Evolutionary conservation across 1,140 invertebrate species (phyloP).

Genomic region (Musca domestica): DNA sequence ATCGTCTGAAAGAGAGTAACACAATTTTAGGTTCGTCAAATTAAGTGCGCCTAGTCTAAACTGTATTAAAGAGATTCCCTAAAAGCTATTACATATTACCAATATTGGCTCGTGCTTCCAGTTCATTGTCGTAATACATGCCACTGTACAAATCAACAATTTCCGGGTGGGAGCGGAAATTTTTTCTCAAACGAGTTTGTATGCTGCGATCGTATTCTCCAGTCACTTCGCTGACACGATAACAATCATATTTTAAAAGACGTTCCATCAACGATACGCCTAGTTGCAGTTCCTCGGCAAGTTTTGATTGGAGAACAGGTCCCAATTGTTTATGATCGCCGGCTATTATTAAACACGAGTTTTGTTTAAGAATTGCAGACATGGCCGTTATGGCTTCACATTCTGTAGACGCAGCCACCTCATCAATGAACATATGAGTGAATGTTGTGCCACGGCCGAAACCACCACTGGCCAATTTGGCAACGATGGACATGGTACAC

Average conservation of each 20-base stretch:
- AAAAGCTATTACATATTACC: slow-evolving; percentile 11
- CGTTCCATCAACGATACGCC: slow-evolving; percentile 62
- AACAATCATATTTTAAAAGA: slow-evolving; percentile 56
- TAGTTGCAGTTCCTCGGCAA: slow-evolving; percentile 55
- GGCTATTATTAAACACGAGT: slow-evolving; percentile 68
- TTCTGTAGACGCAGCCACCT: slow-evolving; percentile 82
- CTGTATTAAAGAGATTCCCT: too few species aligned
- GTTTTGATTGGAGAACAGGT: slow-evolving; percentile 64
- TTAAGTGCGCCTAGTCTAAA: too few species aligned
- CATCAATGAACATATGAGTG: slow-evolving; percentile 81
- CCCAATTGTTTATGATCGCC: slow-evolving; percentile 85
- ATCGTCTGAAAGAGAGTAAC: slow-evolving; percentile 5
- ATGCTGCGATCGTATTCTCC: slow-evolving; percentile 60
- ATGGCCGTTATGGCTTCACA: slow-evolving; percentile 72
- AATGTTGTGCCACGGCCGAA: slow-evolving; percentile 57
- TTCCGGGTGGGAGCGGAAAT: slow-evolving; percentile 64
- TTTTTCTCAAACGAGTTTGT: slow-evolving; percentile 65
- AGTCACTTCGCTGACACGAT: slow-evolving; percentile 52
- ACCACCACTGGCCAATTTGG: slow-evolving; percentile 62
- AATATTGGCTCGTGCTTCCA: slow-evolving; percentile 50
- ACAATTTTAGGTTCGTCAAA: background rate
- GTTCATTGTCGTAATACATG: slow-evolving; percentile 64
- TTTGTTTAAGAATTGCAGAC: slow-evolving; percentile 49
- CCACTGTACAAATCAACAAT: slow-evolving; percentile 64
- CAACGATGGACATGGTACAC: slow-evolving; percentile 50